Conservation (phyloP, 1,140 invertebrate genomes). For the Habropoda laboriosa region DNA sequence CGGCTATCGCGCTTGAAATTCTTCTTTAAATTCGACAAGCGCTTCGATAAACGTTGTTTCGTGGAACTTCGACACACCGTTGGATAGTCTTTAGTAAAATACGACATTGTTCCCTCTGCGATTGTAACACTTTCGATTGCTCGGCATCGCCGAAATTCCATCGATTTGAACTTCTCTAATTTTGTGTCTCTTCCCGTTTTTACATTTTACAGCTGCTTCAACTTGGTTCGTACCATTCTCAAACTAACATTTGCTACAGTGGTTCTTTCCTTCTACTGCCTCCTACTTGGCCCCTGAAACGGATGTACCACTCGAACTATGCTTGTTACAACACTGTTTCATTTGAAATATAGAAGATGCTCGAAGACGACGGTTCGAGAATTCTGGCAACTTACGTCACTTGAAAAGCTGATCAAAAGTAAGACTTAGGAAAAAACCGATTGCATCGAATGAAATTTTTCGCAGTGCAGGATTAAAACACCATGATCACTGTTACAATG, state of each 20-base stretch:
- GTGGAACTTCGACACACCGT: not conserved
- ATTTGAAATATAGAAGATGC: not conserved
- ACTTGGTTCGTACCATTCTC: too few species aligned
- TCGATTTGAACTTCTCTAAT: too few species aligned
- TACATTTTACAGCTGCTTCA: too few species aligned
- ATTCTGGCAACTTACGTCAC: not conserved
- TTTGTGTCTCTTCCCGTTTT: not conserved
- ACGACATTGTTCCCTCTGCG: not conserved
- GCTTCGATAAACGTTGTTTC: too few species aligned
- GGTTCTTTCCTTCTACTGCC: not conserved
- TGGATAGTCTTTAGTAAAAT: not conserved
- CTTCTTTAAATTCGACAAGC: too few species aligned
- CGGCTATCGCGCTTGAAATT: not conserved
- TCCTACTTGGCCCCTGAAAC: slow-evolving; percentile 34
- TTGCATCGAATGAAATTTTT: too few species aligned
- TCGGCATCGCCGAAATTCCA: too few species aligned
- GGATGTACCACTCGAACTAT: slow-evolving; percentile 4
- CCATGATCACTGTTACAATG: too few species aligned
- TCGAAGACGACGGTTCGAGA: not conserved
- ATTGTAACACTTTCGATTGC: too few species aligned
- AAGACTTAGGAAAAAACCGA: too few species aligned
- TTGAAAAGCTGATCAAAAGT: too few species aligned
- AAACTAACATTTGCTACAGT: not conserved
- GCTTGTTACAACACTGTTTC: not conserved
- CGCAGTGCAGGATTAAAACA: too few species aligned